Base-by-base conservation (phyloP, 1,140 invertebrate genomes). In the Leucophenga varia region DNA sequence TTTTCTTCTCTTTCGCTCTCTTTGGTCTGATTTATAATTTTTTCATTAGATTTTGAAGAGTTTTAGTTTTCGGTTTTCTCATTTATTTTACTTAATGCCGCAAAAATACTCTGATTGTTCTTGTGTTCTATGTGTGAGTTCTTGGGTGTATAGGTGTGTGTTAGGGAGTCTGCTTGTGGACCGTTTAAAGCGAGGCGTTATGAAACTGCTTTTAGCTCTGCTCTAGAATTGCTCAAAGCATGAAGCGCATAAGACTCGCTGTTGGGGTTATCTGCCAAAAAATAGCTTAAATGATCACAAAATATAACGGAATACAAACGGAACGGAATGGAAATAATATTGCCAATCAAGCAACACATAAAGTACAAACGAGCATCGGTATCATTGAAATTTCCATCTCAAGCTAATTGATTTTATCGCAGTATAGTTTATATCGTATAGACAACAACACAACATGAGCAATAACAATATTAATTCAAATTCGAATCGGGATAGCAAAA, bases 1-100 rank as follows among this genome's bases (percentile, higher is more conserved):
- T 58, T 70, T 69, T 69, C 61, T 69, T 70, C 65, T 69, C 64
- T 70, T 55, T 69, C 61, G 64, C 64, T 69, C 64, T 69, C 64
- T 69, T 69, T 59, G 55, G 46, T 52, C 45, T 64, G 46, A 51
- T 63, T 18, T 59, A 32, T 37, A 45, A 44, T 35, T 47, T 42
- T 48, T 37, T 49, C 25, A 37, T 64, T 59, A 53, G 47, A 47
- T 58, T 39, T 39, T 50, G 47, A 55, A 49, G 19, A 20, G 22
- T n/a, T 39, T 17, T 17, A 17, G 35, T 37, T 16, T 20, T 17
- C 43, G 30, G 35, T 57, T 54, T 56, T 46, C 38, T 54, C 19
- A 3, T 57, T 61, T 43, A 51, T 43, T 43, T 54, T 61, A 43
- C 48, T 60, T 42, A 63, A 54, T 57, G 52, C n/a, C n/a, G n/a